A percentile compares a stretch with the other conserved stretches of the same genome.
phyloP scores from a whole-genome alignment of 2,888 invertebrate genomes.

The Drosophila sordidula region DNA sequence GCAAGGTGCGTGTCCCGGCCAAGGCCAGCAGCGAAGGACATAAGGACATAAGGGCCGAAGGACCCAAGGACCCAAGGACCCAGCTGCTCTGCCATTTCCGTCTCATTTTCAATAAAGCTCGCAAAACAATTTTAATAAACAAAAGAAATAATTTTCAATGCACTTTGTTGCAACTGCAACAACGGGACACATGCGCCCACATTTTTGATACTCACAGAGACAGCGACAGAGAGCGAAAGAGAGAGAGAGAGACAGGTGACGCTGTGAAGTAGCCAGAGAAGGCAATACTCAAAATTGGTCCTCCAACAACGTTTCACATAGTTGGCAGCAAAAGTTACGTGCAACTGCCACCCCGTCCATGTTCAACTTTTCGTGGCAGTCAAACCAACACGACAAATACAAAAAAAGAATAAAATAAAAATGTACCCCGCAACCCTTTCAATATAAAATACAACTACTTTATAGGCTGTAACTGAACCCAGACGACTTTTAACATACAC shows the following conservation, averaged over 20 bases:
- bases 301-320: conserved; percentile 44
- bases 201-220: conserved; percentile 22
- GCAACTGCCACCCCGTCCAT: conserved; percentile 23
- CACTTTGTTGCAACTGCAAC: conserved; percentile 47
- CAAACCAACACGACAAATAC: conserved; percentile 38
- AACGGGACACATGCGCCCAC: conserved; percentile 57
- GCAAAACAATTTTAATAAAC: conserved; percentile 64
- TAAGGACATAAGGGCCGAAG: neutral
- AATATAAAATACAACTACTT: conserved; percentile 21
- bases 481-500: conserved; percentile 3
- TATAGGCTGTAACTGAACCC: neutral
- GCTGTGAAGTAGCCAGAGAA: conserved; percentile 15
- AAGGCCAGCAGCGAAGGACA: conserved; percentile 1
- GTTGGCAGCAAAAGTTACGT: conserved; percentile 56
- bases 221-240: conserved; percentile 1
- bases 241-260: neutral
- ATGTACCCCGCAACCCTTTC: neutral
- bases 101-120: conserved; percentile 59
- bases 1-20: conserved; percentile 39
- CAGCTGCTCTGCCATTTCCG: conserved; percentile 26
- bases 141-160: conserved; percentile 66
- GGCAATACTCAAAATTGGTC: conserved; percentile 48
- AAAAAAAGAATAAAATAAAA: conserved; percentile 19
- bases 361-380: conserved; percentile 52
- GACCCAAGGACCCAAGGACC: neutral